Percentiles rank a stretch among this genome's conserved stretches.
phyloP scores from a whole-genome alignment of 2,797 vertebrate genomes.

The Danio tinwini region DNA sequence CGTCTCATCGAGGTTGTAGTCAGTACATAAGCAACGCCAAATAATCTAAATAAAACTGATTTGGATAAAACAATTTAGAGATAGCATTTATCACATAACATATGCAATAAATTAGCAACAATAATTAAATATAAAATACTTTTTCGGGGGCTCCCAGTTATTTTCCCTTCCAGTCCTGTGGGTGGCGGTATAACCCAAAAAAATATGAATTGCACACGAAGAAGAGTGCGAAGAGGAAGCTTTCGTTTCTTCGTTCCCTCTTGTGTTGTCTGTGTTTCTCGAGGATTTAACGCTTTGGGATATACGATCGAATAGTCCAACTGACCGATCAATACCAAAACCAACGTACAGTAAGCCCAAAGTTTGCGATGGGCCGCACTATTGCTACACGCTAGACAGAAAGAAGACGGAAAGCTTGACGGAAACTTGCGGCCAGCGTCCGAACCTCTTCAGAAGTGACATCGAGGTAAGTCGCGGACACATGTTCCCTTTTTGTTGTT shows the following conservation, averaged over 20 bases:
- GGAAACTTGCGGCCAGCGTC: slow-evolving; percentile 1
- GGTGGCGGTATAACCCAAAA: neutral
- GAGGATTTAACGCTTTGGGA: neutral
- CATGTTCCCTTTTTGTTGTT: neutral
- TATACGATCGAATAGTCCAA: neutral
- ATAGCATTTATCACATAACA: neutral
- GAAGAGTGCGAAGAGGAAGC: slow-evolving; percentile 27
- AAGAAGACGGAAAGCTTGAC: neutral
- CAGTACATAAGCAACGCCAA: neutral
- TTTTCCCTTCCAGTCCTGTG: neutral
- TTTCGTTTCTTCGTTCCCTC: neutral
- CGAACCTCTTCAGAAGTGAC: slow-evolving; percentile 14
- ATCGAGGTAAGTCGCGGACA: slow-evolving; percentile 19
- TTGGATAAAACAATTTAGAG: neutral
- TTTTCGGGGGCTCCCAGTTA: neutral
- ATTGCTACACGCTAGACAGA: neutral
- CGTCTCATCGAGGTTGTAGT: too few relatives aligned
- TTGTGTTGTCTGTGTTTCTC: neutral
- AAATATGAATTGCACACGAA: neutral
- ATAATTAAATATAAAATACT: neutral
- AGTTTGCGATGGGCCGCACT: neutral
- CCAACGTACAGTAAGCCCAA: neutral
- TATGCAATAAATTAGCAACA: too few relatives aligned
- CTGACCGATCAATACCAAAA: neutral
- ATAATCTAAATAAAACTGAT: neutral